phyloP scores from a whole-genome alignment of 2,113 vertebrate species.

The Muscicapa adusta region DNA sequence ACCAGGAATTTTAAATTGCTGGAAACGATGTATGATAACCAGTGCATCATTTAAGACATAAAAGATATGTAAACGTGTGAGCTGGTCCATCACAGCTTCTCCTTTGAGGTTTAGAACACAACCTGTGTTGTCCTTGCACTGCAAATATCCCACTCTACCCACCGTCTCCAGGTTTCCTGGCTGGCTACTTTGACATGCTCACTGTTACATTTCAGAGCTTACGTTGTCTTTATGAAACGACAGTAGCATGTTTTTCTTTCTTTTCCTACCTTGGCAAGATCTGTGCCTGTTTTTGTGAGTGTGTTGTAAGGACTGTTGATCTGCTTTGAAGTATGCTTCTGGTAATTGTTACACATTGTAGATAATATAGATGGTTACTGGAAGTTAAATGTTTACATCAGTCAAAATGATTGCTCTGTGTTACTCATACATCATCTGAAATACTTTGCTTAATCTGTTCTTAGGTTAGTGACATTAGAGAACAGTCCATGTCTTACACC shows the following conservation, averaged over 20 bases:
- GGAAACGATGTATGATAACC: neutral
- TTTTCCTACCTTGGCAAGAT: neutral
- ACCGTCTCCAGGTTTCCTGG: neutral
- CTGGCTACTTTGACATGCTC: neutral
- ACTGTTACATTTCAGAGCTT: neutral
- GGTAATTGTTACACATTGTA: neutral
- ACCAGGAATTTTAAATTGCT: neutral
- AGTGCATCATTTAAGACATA: neutral
- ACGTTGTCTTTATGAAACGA: neutral
- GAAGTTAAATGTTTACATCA: neutral
- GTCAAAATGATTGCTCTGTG: neutral
- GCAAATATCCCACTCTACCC: neutral
- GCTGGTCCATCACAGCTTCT: neutral
- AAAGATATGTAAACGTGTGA: neutral
- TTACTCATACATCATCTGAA: neutral
- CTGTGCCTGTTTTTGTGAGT: neutral
- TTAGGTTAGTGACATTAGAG: conserved; percentile 95
- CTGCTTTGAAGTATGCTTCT: neutral
- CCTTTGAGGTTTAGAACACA: neutral
- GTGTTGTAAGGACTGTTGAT: neutral
- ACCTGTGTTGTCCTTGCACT: accelerated
- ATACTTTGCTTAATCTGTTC: neutral
- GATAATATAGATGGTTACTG: neutral
- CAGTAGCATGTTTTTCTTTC: neutral
- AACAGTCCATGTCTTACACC: conserved; percentile 89